Evolutionary conservation across 2,888 invertebrate species (phyloP).

Genomic region (Athalia circularis): DNA sequence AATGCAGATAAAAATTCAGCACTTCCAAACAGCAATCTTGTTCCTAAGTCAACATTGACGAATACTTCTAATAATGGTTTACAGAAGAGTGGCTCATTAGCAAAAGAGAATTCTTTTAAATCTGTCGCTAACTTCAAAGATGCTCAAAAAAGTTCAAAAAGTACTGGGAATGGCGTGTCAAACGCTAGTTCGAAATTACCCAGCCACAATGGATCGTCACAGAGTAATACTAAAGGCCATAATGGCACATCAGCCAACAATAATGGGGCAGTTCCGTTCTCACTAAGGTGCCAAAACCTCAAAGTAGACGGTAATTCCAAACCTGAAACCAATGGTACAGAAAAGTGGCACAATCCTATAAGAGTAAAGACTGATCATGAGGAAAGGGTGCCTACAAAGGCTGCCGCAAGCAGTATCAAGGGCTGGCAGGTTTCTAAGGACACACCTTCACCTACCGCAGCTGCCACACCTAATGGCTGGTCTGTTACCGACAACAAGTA

Average conservation of each 20-base stretch:
- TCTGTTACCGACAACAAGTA: slow-evolving; percentile 69
- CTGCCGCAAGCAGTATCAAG: slow-evolving; percentile 63
- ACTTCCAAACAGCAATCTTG: slow-evolving; percentile 19
- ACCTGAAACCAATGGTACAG: slow-evolving; percentile 59
- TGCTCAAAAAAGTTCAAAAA: slow-evolving; percentile 5
- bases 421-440: slow-evolving; percentile 69
- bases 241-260: slow-evolving; percentile 35
- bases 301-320: slow-evolving; percentile 60
- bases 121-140: slow-evolving; percentile 13
- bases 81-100: not conserved
- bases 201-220: slow-evolving; percentile 37
- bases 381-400: slow-evolving; percentile 66
- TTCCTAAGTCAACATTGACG: slow-evolving; percentile 9
- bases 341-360: slow-evolving; percentile 64
- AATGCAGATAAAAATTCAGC: slow-evolving; percentile 18
- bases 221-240: slow-evolving; percentile 23
- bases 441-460: slow-evolving; percentile 62
- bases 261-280: slow-evolving; percentile 44
- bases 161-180: slow-evolving; percentile 17
- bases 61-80: not conserved
- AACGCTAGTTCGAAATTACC: not conserved
- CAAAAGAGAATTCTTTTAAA: slow-evolving; percentile 8
- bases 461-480: slow-evolving; percentile 68
- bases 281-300: slow-evolving; percentile 59
- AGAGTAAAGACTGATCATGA: slow-evolving; percentile 61